Conservation (phyloP, 2,888 invertebrate species). For the Rhorus exstirpatorius region DNA sequence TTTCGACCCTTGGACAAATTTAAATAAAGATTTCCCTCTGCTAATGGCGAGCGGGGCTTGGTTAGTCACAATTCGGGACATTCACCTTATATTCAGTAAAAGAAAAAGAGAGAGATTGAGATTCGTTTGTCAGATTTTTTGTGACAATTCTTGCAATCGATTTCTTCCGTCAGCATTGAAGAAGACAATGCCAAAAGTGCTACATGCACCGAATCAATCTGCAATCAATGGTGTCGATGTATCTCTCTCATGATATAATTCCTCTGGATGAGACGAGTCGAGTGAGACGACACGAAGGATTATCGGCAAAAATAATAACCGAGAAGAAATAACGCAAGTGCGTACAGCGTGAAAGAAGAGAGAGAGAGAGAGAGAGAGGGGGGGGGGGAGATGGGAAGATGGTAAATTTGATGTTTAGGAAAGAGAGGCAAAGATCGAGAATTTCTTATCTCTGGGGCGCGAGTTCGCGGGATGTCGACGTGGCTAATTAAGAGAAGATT, state of each 20-base stretch:
- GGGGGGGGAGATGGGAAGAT: background rate
- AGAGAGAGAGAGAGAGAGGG: constrained; percentile 1
- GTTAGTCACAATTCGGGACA: no score
- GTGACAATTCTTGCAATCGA: no score
- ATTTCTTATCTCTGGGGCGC: constrained; percentile 62
- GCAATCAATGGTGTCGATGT: constrained; percentile 26
- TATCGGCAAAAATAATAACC: constrained; percentile 54
- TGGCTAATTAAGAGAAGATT: constrained; percentile 72
- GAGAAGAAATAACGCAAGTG: constrained; percentile 35
- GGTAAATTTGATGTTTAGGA: constrained; percentile 14
- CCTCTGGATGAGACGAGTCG: background rate
- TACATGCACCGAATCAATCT: constrained; percentile 13
- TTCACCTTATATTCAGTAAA: no score
- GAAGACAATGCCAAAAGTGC: no score
- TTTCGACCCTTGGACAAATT: no score
- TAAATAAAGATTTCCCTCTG: no score
- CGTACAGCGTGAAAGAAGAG: background rate
- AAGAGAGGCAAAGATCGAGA: constrained; percentile 51
- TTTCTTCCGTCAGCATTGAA: no score
- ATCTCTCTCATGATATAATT: constrained; percentile 7
- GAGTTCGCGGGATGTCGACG: constrained; percentile 68
- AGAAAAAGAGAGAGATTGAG: no score
- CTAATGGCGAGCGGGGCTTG: no score
- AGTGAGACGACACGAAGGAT: constrained; percentile 33
- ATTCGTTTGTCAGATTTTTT: no score